phyloP scores from a whole-genome alignment of 2,797 vertebrate species.

The Thamnophis elegans region DNA sequence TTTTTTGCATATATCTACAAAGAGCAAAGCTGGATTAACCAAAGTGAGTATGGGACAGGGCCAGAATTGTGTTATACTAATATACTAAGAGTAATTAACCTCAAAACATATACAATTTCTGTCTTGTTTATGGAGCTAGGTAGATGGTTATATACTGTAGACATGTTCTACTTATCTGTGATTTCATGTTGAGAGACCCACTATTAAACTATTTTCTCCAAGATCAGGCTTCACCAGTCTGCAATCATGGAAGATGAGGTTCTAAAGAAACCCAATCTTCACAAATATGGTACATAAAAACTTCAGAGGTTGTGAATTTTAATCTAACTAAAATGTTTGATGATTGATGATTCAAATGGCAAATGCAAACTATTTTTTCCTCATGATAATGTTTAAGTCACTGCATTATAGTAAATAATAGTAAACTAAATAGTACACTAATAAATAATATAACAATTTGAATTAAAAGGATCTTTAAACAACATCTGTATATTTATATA shows the following conservation, averaged over 20 bases:
- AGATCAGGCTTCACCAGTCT: background rate
- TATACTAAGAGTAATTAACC: background rate
- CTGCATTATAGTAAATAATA: background rate
- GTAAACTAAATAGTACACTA: background rate
- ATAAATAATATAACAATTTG: background rate
- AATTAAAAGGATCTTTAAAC: background rate
- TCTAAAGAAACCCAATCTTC: background rate
- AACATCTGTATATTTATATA: background rate
- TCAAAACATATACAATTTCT: background rate
- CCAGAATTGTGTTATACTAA: background rate
- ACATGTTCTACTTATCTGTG: background rate
- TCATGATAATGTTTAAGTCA: background rate
- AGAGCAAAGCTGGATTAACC: constrained; percentile 41
- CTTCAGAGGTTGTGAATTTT: background rate
- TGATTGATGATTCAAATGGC: background rate
- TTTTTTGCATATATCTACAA: constrained; percentile 99
- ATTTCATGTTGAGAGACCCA: background rate
- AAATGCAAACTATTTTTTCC: background rate
- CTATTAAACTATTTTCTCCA: background rate
- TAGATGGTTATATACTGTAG: background rate
- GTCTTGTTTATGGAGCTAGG: background rate
- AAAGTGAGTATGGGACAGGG: background rate
- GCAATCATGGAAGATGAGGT: background rate
- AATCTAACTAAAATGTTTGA: background rate
- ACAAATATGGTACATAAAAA: background rate